phyloP scores from a whole-genome alignment of 2,113 vertebrate genomes.

The Condylura cristata region DNA sequence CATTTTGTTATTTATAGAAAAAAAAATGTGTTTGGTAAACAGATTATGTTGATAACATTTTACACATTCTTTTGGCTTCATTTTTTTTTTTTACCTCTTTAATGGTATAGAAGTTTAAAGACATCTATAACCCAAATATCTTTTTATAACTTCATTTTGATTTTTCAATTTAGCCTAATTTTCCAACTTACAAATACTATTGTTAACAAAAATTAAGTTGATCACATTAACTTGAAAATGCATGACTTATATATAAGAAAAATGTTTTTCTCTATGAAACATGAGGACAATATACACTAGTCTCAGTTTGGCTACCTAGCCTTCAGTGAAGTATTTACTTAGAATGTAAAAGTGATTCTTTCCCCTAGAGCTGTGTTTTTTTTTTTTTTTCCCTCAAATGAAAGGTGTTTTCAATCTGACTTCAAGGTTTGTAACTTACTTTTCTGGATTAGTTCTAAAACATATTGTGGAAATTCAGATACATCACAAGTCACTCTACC shows the following conservation, averaged over 20 bases:
- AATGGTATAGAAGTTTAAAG: not conserved
- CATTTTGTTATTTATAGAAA: not conserved
- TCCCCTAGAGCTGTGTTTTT: not conserved
- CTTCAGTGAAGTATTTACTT: slow-evolving; percentile 47
- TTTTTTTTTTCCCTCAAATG: not conserved
- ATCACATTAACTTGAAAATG: slow-evolving; percentile 69
- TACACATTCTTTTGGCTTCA: not conserved
- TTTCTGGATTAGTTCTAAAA: slow-evolving; percentile 81
- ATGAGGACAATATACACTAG: slow-evolving; percentile 29
- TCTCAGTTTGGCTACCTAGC: slow-evolving; percentile 42
- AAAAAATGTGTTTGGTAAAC: not conserved
- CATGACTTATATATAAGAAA: slow-evolving; percentile 52
- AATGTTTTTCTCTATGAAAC: slow-evolving; percentile 42
- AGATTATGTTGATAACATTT: not conserved
- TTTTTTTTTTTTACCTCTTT: no score
- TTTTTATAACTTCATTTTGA: not conserved
- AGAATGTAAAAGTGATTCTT: slow-evolving; percentile 32
- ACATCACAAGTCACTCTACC: slow-evolving; percentile 76
- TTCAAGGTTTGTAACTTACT: slow-evolving; percentile 77
- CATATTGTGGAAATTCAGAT: slow-evolving; percentile 78
- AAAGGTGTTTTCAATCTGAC: slow-evolving; percentile 75
- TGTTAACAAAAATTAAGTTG: slow-evolving; percentile 39
- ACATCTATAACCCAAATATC: not conserved
- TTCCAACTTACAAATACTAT: not conserved
- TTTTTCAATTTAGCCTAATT: slow-evolving; percentile 20